Percentiles rank a stretch among this genome's conserved stretches.
Conservation (phyloP, 2,888 invertebrate species). For the Cryptops parisi region DNA sequence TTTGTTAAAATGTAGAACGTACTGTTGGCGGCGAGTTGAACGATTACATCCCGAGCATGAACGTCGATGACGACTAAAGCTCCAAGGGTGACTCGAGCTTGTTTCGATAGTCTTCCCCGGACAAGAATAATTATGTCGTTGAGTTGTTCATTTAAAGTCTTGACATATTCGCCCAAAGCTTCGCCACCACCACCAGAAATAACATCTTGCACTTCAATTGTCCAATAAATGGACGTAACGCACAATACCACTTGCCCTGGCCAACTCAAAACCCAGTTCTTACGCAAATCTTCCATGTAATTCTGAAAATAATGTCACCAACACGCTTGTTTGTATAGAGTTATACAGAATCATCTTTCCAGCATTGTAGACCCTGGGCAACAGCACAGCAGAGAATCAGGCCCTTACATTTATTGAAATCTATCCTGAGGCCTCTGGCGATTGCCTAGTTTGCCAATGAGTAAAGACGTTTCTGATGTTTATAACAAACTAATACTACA, state of each 20-base stretch:
- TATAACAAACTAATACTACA: too few relatives aligned
- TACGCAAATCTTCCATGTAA: conserved; percentile 44
- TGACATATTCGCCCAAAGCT: conserved; percentile 41
- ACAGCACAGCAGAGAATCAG: neutral
- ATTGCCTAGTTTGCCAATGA: too few relatives aligned
- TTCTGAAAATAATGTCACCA: conserved; percentile 33
- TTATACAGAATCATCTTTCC: neutral
- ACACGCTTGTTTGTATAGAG: neutral
- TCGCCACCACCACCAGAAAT: conserved; percentile 43
- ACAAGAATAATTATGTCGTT: conserved; percentile 59
- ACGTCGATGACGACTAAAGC: conserved; percentile 85
- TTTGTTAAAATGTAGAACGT: neutral
- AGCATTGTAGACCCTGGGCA: too few relatives aligned
- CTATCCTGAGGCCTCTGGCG: too few relatives aligned
- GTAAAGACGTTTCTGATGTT: too few relatives aligned
- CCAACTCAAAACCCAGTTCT: conserved; percentile 76
- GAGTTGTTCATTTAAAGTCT: conserved; percentile 45
- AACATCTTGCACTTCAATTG: conserved; percentile 57
- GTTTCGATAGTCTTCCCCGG: conserved; percentile 65
- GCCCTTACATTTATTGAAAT: neutral
- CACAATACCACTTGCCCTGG: conserved; percentile 83
- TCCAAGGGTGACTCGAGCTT: conserved; percentile 77
- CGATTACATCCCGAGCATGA: conserved; percentile 75
- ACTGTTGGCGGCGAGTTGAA: conserved; percentile 22
- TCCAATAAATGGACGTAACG: conserved; percentile 65